phyloP scores from a whole-genome alignment of 2,888 invertebrate genomes.

The Drosophila kokeensis region DNA sequence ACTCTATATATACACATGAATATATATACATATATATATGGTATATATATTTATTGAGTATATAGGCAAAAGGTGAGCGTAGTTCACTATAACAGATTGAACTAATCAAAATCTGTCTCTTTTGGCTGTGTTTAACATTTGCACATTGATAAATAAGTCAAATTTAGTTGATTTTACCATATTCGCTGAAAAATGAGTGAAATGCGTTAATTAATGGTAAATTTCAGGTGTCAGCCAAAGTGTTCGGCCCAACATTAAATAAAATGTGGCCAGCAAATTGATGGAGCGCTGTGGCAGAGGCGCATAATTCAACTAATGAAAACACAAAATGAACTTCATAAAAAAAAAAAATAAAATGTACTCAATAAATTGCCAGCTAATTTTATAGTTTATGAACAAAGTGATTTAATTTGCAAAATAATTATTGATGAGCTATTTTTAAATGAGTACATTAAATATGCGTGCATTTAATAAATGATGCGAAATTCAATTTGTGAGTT shows the following conservation, averaged over 20 bases:
- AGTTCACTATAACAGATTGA: conserved; percentile 65
- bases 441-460: not conserved
- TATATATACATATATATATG: conserved; percentile 16
- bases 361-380: not conserved
- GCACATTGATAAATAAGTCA: conserved; percentile 22
- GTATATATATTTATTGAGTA: conserved; percentile 21
- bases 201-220: conserved; percentile 23
- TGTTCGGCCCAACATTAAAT: not conserved
- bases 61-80: conserved; percentile 69
- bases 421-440: not conserved
- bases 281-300: not conserved
- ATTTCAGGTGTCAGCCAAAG: conserved; percentile 3
- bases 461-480: not conserved
- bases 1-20: conserved; percentile 19
- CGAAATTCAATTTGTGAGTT: not conserved
- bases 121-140: conserved; percentile 7
- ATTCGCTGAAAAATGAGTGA: conserved; percentile 10
- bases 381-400: not conserved
- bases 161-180: conserved; percentile 28
- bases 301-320: not conserved
- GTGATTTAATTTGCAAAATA: not conserved
- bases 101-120: conserved; percentile 55
- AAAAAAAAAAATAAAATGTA: not conserved
- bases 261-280: not conserved
- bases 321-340: not conserved